Evolutionary conservation across 1,140 invertebrate species (phyloP).

Genomic region (Drosophila murphyi): DNA sequence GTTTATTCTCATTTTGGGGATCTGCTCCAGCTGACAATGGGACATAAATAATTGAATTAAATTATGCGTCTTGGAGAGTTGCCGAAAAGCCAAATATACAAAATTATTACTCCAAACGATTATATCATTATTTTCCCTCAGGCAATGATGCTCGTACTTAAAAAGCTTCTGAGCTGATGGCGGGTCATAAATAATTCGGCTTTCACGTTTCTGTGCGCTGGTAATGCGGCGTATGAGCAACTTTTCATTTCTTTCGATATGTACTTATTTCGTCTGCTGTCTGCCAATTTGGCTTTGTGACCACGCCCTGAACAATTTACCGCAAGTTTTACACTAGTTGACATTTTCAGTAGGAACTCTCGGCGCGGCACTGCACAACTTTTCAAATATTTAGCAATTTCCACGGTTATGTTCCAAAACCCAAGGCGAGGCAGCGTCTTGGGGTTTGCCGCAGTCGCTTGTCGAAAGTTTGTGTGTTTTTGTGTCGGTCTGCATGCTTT

Average conservation of each 20-base stretch:
- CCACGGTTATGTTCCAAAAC: slow-evolving; percentile 41
- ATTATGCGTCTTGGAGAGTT: slow-evolving; percentile 62
- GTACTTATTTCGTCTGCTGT: slow-evolving; percentile 23
- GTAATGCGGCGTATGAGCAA: slow-evolving; percentile 48
- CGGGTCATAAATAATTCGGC: slow-evolving; percentile 66
- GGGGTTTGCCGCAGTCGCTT: slow-evolving; percentile 61
- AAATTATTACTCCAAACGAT: slow-evolving; percentile 35
- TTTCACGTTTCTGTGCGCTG: slow-evolving; percentile 58
- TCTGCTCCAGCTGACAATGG: slow-evolving; percentile 48
- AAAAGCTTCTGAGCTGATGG: slow-evolving; percentile 53
- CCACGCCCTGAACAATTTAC: slow-evolving; percentile 44
- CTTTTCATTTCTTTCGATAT: slow-evolving; percentile 9
- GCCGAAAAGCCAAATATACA: slow-evolving; percentile 33
- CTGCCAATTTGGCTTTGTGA: slow-evolving; percentile 39
- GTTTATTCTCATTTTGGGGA: slow-evolving; percentile 40
- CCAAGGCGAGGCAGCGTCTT: slow-evolving; percentile 61
- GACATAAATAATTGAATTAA: slow-evolving; percentile 80
- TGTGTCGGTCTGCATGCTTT: slow-evolving; percentile 41
- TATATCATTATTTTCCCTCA: slow-evolving; percentile 22
- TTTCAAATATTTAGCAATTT: slow-evolving; percentile 80
- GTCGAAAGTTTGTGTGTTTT: slow-evolving; percentile 23
- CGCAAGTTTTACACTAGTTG: slow-evolving; percentile 54
- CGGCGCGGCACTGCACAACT: slow-evolving; percentile 52
- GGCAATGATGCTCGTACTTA: slow-evolving; percentile 35
- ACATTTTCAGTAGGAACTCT: slow-evolving; percentile 46